Evolutionary conservation across 2,888 invertebrate genomes (phyloP).

Genomic region (Eupithecia inturbata): DNA sequence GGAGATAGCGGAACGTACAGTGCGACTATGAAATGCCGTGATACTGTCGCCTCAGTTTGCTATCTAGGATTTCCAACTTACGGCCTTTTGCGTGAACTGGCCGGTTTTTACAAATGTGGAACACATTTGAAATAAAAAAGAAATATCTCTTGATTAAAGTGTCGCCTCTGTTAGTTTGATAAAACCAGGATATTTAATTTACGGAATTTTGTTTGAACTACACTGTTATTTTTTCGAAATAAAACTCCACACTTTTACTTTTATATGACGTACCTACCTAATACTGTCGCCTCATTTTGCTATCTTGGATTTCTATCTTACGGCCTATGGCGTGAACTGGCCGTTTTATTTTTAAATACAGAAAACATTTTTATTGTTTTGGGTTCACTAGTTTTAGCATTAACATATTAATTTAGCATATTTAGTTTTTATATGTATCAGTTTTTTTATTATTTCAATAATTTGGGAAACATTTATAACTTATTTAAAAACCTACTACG

Average conservation of each 20-base stretch:
- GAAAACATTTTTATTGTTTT: too few relatives aligned
- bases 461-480: too few relatives aligned
- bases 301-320: conserved; percentile 51
- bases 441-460: too few relatives aligned
- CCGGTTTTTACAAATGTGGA: conserved; percentile 31
- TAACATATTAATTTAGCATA: too few relatives aligned
- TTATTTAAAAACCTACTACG: too few relatives aligned
- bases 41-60: conserved; percentile 57
- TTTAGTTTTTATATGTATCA: too few relatives aligned
- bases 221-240: neutral
- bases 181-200: conserved; percentile 49
- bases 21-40: conserved; percentile 55
- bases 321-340: conserved; percentile 32
- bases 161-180: conserved; percentile 50
- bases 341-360: conserved; percentile 29
- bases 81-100: conserved; percentile 35
- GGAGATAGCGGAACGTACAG: conserved; percentile 61
- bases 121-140: neutral
- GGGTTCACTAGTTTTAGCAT: too few relatives aligned
- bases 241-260: neutral
- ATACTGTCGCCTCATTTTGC: conserved; percentile 57
- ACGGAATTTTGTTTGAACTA: conserved; percentile 25
- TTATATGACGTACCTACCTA: conserved; percentile 44
- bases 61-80: conserved; percentile 51
- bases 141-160: too few relatives aligned